Evolutionary conservation across 2,113 vertebrate genomes (phyloP), one percentile per base, ranked within the genome.

Genomic region (western clawed frog (Xenopus tropicalis)): DNA sequence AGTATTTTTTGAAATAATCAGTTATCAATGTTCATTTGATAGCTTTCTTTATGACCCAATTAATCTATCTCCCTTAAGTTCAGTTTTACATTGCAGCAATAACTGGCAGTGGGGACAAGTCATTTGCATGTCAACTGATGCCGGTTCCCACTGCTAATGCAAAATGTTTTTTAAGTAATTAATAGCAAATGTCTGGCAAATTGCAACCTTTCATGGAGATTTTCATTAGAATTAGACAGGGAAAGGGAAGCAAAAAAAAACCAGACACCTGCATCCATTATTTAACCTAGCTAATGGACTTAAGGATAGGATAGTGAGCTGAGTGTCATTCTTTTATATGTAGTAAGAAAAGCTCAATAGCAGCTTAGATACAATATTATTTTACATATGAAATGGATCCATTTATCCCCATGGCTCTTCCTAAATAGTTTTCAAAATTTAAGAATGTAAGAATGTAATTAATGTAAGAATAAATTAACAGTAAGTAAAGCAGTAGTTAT

Each of bases 131-230:
- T 77, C 82, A 81, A 80, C 78, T 77, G 63, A 44, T 82, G 77
- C 74, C 86, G 77, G 68, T 81, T 78, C 74, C 7, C 2, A 74
- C 80, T 82, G 83, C 66, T 74, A 43, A 0, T 0, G 20, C 64
- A 21, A 56, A 70, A 72, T 83, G 57, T 79, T 84, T 63, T 58
- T 44, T 46, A 48, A 61, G 59, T 84, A 84, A 84, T 84, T 67
- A 84, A 85, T 83, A 78, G 81, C 71, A 79, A 77, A 74, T 78
- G 77, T 82, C 77, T 82, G 79, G 80, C 79, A 83, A 80, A 85
- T 86, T 78, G 74, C 48, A 78, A 57, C 66, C 29, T 65, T 24
- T 83, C 69, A 73, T 70, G 81, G 80, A 80, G 78, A 72, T 77
- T 86, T 81, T 74, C 85, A 83, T 82, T 77, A 81, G 71, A 81